Percentiles rank a stretch among this genome's conserved stretches.
phyloP scores from a whole-genome alignment of 1,140 invertebrate species.

The Drosophila miranda region DNA sequence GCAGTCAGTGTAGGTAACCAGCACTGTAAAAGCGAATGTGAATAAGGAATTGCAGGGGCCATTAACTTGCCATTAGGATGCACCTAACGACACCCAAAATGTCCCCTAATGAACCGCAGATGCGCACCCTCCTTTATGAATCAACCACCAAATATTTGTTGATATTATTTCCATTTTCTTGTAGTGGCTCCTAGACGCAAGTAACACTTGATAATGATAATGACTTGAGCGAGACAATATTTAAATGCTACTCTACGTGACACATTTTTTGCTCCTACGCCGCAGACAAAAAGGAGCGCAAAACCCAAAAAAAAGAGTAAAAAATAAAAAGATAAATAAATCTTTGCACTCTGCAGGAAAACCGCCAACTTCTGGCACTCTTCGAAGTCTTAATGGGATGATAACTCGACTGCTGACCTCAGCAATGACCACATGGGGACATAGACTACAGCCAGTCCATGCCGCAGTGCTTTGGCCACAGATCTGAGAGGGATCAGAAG shows the following conservation, averaged over 20 bases:
- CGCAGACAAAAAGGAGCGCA: not conserved
- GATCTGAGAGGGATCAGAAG: too few relatives aligned
- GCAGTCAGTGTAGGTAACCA: too few relatives aligned
- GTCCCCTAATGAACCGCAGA: conserved; percentile 56
- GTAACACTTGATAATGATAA: conserved; percentile 56
- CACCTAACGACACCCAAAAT: conserved; percentile 51
- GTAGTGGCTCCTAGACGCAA: not conserved
- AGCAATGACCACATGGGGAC: too few relatives aligned
- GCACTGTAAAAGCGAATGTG: conserved; percentile 8
- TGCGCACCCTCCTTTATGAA: conserved; percentile 30
- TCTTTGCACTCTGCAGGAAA: conserved; percentile 46
- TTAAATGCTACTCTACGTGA: conserved; percentile 39
- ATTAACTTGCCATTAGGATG: conserved; percentile 66
- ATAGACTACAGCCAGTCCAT: conserved; percentile 6
- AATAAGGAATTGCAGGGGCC: conserved; percentile 22
- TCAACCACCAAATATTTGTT: not conserved
- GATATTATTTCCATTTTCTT: too few relatives aligned
- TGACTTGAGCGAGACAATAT: conserved; percentile 50
- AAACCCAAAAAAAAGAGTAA: not conserved
- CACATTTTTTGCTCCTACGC: conserved; percentile 34
- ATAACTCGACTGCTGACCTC: conserved; percentile 53
- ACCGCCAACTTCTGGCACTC: conserved; percentile 53
- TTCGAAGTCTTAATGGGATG: conserved; percentile 63
- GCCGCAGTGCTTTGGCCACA: too few relatives aligned
- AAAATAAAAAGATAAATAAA: conserved; percentile 45